Evolutionary conservation across 2,888 invertebrate genomes (phyloP), one percentile per base, ranked within the genome.

Genomic region (Pharmacophagus antenor): DNA sequence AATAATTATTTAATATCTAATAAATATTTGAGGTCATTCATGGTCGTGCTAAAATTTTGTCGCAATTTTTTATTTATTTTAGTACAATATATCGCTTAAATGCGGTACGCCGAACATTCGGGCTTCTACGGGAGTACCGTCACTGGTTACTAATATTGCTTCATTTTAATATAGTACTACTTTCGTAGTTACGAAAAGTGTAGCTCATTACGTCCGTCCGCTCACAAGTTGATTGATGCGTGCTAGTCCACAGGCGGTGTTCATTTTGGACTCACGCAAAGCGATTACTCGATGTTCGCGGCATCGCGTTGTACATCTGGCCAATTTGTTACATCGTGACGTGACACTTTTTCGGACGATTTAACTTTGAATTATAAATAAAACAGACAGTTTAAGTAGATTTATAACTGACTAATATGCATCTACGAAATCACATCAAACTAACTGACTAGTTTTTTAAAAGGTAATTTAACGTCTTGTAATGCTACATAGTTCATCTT

Each of bases 231-330:
- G 59, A 59, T 59, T 59, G 59, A 59, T 59, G 54, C 44, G 44
- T 44, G 54, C 15, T 44, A 21, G 54, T 27, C 31, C 42, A 20
- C 59, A 59, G 54, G 54, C 55, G 54, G 42, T 44, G 59, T 49
- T 59, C 55, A 59, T 59, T 59, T 59, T 42, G 42, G 49, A 59
- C 48, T 59, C 58, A 59, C 54, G 58, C 54, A 54, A 54, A 17
- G 18, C 20, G 49, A 46, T 55, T 47, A 46, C 53, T 59, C 49
- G 58, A 23, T 48, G 49, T 27, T 49, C 27, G 23, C 52, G 47
- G 47, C 20, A 48, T 25, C 37, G 27, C 48, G 6, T 42, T 48
- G 27, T 41, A 48, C 58, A 23, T 21, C 49, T 42, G 21, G 37
- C 22, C 47, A 37, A 49, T 59, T 54, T 58, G 23, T 52, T 46